Evolutionary conservation across 53 echinoderm and acorn worm genomes (phyloP).

Genomic region (Actinopyga echinites): DNA sequence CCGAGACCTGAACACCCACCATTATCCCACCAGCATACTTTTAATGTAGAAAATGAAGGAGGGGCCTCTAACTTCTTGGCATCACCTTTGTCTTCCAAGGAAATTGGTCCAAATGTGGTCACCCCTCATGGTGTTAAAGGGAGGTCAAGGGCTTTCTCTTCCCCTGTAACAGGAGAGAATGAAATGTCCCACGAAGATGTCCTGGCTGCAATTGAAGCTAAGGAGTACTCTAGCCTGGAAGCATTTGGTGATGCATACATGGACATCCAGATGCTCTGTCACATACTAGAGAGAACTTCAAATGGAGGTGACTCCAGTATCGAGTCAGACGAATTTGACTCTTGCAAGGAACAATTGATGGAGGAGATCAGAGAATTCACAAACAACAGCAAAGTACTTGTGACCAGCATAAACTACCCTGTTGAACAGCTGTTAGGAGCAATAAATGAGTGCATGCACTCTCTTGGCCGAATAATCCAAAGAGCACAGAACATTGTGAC

Average conservation of each 20-base stretch:
- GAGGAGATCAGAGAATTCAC: conserved; percentile 89
- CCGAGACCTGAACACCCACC: conserved; percentile 67
- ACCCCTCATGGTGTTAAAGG: no score
- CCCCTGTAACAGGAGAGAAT: background rate
- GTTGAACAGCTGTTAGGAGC: conserved; percentile 63
- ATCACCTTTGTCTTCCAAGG: background rate
- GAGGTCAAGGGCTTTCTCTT: background rate
- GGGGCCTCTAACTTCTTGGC: background rate
- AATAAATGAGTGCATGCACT: conserved; percentile 85
- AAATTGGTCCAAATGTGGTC: background rate
- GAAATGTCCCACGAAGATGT: background rate
- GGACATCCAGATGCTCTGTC: conserved; percentile 73
- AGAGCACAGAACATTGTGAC: conserved; percentile 64
- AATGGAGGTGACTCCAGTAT: background rate
- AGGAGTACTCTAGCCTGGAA: conserved; percentile 67
- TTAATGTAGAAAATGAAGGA: background rate
- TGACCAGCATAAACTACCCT: conserved; percentile 83
- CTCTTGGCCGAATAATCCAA: conserved; percentile 76
- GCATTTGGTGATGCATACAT: conserved; percentile 59
- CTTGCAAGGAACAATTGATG: conserved; percentile 66
- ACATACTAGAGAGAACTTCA: background rate
- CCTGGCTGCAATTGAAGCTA: conserved; percentile 59
- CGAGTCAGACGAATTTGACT: conserved; percentile 50
- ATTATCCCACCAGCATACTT: conserved; percentile 30
- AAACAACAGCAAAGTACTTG: conserved; percentile 91